Evolutionary conservation across 2,888 invertebrate genomes (phyloP), one percentile per base, ranked within the genome.

Genomic region (Reticulitermes lucifugus): DNA sequence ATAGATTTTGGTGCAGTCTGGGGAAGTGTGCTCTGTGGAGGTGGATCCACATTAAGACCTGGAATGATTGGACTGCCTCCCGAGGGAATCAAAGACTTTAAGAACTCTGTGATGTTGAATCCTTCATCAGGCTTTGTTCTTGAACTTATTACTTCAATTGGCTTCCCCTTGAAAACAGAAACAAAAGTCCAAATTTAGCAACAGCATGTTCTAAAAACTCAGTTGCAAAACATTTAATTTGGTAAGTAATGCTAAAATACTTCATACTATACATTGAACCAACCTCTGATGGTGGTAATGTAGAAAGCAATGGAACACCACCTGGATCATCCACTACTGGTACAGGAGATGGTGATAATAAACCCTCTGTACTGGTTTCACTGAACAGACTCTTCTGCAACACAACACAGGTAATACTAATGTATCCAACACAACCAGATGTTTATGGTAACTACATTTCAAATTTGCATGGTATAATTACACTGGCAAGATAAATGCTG

Each of bases 121-220:
- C 92, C 92, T 87, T 91, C 91, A 86, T 93, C 92, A 18, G 87
- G 59, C 65, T 87, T 89, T 4, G 92, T 92, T 60, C 94, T 92
- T 84, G 92, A 91, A 77, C 91, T 92, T 88, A 93, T 93, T n/a
- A 93, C 93, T 89, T 93, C 93, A 86, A 93, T 93, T 80, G 93
- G 92, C 89, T 92, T 92, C 85, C 91, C 92, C 92, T 90, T 5
- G 9, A 25, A 65, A 65, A 65, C 35, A 65, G 65, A 65, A 25
- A 65, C 25, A 65, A 65, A 25, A 65, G 1, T 55, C 55, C 55
- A 55, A n/a, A 65, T 65, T 7, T 25, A 65, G 4, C 25, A 65
- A 65, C 25, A 25, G 14, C n/a, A 65, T n/a, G 55, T 55, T 55
- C 0, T 55, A 55, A 4, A 51, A 51, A 51, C 14, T 51, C 9